Evolutionary conservation across 1,140 invertebrate genomes (phyloP).

Genomic region (Atopsyche davidsoni): DNA sequence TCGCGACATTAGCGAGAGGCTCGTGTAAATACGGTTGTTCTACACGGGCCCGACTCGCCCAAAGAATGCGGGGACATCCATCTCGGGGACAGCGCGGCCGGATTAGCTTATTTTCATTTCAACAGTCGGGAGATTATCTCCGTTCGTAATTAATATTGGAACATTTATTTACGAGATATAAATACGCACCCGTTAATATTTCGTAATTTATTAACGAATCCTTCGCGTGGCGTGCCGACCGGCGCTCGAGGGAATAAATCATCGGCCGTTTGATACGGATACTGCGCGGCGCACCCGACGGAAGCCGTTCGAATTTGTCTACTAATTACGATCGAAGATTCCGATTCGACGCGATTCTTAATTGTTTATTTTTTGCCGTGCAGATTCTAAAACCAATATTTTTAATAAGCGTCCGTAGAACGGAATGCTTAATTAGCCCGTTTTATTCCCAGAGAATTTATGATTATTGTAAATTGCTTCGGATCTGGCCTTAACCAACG

Average conservation of each 20-base stretch:
- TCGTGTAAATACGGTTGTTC: conserved; percentile 27
- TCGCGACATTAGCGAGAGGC: conserved; percentile 11
- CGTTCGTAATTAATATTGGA: conserved; percentile 23
- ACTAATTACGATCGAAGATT: not conserved
- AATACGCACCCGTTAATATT: conserved; percentile 16
- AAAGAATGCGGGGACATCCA: conserved; percentile 25
- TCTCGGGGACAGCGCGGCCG: conserved; percentile 20
- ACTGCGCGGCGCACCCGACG: not conserved
- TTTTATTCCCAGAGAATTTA: too few relatives aligned
- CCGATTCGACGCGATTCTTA: too few relatives aligned
- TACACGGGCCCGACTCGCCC: conserved; percentile 15
- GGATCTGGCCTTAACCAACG: too few relatives aligned
- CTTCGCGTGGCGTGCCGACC: too few relatives aligned
- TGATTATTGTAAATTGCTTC: too few relatives aligned
- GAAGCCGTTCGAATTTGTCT: not conserved
- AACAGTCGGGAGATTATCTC: conserved; percentile 27
- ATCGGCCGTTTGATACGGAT: not conserved
- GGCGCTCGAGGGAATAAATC: not conserved
- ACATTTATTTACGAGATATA: conserved; percentile 23
- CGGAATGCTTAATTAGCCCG: too few relatives aligned
- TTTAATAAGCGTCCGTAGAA: too few relatives aligned
- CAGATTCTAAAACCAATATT: too few relatives aligned
- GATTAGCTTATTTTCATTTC: conserved; percentile 31
- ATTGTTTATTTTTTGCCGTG: too few relatives aligned
- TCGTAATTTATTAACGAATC: conserved; percentile 22